Evolutionary conservation across 2,797 vertebrate genomes (phyloP).

Genomic region (Tinamus major): DNA sequence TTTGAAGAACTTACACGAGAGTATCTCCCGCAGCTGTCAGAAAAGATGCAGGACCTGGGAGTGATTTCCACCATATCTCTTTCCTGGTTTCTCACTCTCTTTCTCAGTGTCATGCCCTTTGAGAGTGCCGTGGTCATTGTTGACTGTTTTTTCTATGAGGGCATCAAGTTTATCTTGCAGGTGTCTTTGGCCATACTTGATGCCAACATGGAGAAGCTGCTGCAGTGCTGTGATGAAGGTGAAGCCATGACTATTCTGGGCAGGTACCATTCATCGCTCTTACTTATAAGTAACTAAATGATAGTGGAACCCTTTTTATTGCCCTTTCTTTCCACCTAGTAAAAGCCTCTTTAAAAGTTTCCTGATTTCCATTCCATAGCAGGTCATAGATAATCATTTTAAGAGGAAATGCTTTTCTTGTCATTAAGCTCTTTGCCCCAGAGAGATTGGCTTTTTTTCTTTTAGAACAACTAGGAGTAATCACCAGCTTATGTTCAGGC

Average conservation of each 20-base stretch:
- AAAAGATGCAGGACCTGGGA: conserved; percentile 95
- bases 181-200: conserved; percentile 93
- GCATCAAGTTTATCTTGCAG: conserved; percentile 96
- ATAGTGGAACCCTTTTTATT: neutral
- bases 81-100: conserved; percentile 98
- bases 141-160: conserved; percentile 97
- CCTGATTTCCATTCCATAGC: neutral
- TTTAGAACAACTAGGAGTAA: neutral
- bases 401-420: neutral
- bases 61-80: conserved; percentile 97
- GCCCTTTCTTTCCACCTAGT: neutral
- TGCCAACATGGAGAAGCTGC: conserved; percentile 90
- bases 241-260: conserved; percentile 98
- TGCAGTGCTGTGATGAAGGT: conserved; percentile 92
- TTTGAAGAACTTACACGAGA: conserved; percentile 94
- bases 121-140: conserved; percentile 94
- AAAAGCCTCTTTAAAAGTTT: neutral
- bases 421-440: neutral
- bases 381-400: neutral
- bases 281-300: neutral
- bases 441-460: neutral
- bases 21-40: conserved; percentile 89
- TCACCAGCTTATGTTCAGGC: neutral
- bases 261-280: conserved; percentile 81
- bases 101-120: conserved; percentile 97